Percentiles rank a stretch among this genome's conserved stretches.
These are phyloP conservation scores for Corvus cornix DNA, from an alignment of 2,113 vertebrate genomes.

Conservation along the genomic window DNA sequence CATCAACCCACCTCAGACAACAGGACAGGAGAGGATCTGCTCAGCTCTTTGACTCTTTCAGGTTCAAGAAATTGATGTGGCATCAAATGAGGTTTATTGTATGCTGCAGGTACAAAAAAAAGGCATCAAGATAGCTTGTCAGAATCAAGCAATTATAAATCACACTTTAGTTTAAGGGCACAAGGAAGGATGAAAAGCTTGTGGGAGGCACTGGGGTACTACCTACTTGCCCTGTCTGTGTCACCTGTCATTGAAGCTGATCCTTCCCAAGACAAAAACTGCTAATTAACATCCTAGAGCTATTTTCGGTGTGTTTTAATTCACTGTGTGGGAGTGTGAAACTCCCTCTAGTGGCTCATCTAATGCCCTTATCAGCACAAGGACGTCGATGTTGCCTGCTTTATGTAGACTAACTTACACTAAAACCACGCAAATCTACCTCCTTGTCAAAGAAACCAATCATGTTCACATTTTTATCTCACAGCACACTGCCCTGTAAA, in stretches of 20 bases:
- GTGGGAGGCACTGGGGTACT: not conserved
- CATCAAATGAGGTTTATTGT: conserved; percentile 65
- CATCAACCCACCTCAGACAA: conserved; percentile 68
- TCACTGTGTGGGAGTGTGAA: not conserved
- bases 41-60: conserved; percentile 71
- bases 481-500: not conserved
- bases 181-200: not conserved
- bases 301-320: not conserved
- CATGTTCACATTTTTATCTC: not conserved
- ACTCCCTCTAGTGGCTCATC: conserved; percentile 37
- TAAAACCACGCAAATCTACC: not conserved
- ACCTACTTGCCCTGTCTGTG: not conserved
- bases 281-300: not conserved
- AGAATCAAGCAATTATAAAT: not conserved
- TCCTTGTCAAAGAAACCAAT: not conserved
- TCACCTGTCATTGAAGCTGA: not conserved
- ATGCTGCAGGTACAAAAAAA: conserved; percentile 53
- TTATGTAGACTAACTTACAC: not conserved
- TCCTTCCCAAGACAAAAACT: not conserved
- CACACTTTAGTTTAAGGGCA: not conserved
- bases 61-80: conserved; percentile 65
- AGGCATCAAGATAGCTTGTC: not conserved
- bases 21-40: conserved; percentile 70
- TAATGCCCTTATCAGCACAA: not conserved
- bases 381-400: not conserved